phyloP scores from a whole-genome alignment of 2,113 vertebrate species.

The Hymenochirus boettgeri region DNA sequence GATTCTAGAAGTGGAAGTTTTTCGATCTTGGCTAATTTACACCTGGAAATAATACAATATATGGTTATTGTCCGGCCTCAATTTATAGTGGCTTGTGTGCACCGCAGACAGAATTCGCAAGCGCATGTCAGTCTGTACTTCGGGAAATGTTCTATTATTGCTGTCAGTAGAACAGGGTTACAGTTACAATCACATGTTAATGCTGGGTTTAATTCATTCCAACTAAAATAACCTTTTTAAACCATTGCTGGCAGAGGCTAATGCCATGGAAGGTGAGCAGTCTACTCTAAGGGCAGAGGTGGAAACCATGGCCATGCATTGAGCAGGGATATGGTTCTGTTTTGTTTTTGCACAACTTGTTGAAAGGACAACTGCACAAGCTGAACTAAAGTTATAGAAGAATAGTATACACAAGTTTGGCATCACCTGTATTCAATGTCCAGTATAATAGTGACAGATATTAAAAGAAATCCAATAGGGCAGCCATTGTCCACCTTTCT shows the following conservation, averaged over 20 bases:
- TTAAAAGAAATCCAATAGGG: conserved; percentile 51
- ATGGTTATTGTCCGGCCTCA: too few relatives aligned
- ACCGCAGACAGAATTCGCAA: too few relatives aligned
- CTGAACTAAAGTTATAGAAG: too few relatives aligned
- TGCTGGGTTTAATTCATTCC: conserved; percentile 28
- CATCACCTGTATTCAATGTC: neutral
- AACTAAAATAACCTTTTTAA: conserved; percentile 7
- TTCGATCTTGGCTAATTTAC: too few relatives aligned
- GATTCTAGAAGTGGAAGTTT: too few relatives aligned
- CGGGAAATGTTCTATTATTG: too few relatives aligned
- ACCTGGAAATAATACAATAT: too few relatives aligned
- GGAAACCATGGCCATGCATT: neutral
- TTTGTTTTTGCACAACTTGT: conserved; percentile 51
- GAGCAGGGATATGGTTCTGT: conserved; percentile 52
- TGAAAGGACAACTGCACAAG: conserved; percentile 51
- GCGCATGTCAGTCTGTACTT: too few relatives aligned
- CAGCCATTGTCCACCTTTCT: conserved; percentile 59
- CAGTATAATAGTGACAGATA: conserved; percentile 6
- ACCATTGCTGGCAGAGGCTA: conserved; percentile 47
- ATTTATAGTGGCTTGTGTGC: too few relatives aligned
- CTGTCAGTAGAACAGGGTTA: too few relatives aligned
- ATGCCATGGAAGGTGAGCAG: too few relatives aligned
- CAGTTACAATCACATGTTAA: conserved; percentile 3
- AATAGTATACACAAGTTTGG: conserved; percentile 23
- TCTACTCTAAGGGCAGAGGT: too few relatives aligned